Base-by-base conservation (phyloP, 1,140 invertebrate species). In the Dendroctonus valens region DNA sequence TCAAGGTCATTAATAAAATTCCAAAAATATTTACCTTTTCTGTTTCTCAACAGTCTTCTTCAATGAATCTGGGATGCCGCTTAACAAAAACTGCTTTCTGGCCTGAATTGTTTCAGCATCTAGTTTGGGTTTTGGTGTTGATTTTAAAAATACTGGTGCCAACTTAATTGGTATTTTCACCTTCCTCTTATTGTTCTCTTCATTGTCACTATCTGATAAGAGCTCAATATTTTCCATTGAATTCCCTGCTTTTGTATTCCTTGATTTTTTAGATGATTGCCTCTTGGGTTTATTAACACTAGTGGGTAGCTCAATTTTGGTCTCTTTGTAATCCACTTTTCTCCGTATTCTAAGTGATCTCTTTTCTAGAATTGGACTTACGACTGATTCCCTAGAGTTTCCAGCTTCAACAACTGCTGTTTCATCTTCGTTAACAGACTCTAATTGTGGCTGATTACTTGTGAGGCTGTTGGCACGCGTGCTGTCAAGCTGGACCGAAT, bases 131-230 rank as follows among this genome's bases (percentile, higher is more conserved):
- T 86, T 87, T 8, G 81, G 71, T 42, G 73, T 73, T n/a, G 70
- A 59, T 52, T 78, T 79, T 5, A 80, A 64, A 76, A 87, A 87
- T n/a, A 87, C 78, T n/a, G 86, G 85, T 7, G 86, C 85, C 46
- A 87, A 72, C 73, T 60, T 60, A 46, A 11, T 46, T 46, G 8
- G 4, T 52, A 5, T 15, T 2, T 82, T 83, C 15, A 77, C 71
- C 41, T 40, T 12, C 26, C 61, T 66, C 41, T 69, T 69, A 5
- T 48, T 64, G 42, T 37, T 60, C 57, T 40, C 58, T 9, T 70
- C 53, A 58, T 12, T 6, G 5, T 67, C 67, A 64, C 59, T 63
- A 41, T 69, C 61, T 46, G 67, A 69, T 15, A 39, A 63, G 51
- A 67, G 12, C 26, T 61, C 14, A 55, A 69, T 51, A 58, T 65